Evolutionary conservation across 2,113 vertebrate genomes (phyloP), one percentile per base, ranked within the genome.

Genomic region (Turdus rufiventris): DNA sequence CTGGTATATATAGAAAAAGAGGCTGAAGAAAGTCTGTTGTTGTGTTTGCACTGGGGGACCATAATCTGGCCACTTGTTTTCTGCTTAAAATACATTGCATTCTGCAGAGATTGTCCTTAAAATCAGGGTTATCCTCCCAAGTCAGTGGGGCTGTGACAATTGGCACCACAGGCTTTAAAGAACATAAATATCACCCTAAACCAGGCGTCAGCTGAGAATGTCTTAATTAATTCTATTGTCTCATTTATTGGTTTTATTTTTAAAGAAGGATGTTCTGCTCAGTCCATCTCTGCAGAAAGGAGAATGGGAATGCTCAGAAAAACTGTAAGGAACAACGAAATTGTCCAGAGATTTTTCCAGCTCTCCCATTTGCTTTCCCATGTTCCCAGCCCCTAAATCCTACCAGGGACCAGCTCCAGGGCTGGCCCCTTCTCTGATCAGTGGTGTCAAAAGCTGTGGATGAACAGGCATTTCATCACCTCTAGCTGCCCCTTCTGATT

Each of bases 21-120:
- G 71, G 66, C 75, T 94, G 87, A 86, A 88, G 91, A 90, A 96
- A 91, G 76, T 40, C 63, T 47, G 42, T 68, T 81, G 77, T 57
- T 85, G 79, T 77, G 38, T 96, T 93, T 74, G 34, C 67, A 65
- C 53, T 29, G 54, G 48, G 77, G 72, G 40, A 92, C 48, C 57
- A 57, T 84, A 91, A 94, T 73, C 86, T 91, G 57, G 53, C 50
- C 42, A 58, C 73, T 91, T 81, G 58, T n/a, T 82, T 91, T 73
- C 71, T 83, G 47, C 66, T 91, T 60, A 75, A 85, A 94, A 89
- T 24, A 54, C 60, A 56, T 16, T 70, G 38, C 74, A 47, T 80
- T 85, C 60, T 77, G 53, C 36, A 66, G 81, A 45, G 33, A 34
- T 5, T 58, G 48, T 58, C 92, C 72, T 90, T 85, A 85, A 92